Evolutionary conservation across 2,113 vertebrate species (phyloP), one percentile per base, ranked within the genome.

Genomic region (Engraulis encrasicolus): DNA sequence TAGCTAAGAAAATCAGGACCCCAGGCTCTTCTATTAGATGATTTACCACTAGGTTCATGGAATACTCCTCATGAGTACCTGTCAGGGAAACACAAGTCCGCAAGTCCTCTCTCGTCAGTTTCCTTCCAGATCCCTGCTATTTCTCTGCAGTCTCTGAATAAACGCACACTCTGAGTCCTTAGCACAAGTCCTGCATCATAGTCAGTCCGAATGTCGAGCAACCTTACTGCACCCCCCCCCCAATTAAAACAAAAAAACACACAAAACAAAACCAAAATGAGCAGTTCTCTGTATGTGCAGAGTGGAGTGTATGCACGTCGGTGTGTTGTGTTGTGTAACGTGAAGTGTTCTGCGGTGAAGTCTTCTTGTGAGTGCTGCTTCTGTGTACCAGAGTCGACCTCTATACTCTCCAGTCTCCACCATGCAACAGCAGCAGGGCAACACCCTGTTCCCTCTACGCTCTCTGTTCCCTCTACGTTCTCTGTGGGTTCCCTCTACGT

Each of bases 31-130:
- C n/a, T n/a, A n/a, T n/a, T n/a, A n/a, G n/a, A n/a, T n/a, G n/a
- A n/a, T n/a, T n/a, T n/a, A n/a, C n/a, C n/a, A n/a, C n/a, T n/a
- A n/a, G n/a, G n/a, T n/a, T n/a, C n/a, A n/a, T n/a, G n/a, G n/a
- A n/a, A n/a, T n/a, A n/a, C n/a, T n/a, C n/a, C n/a, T n/a, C 48
- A 48, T 58, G 40, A 23, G 18, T 58, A 20, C 23, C 11, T 9
- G 5, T 31, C 23, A 66, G 61, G 40, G 40, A 45, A n/a, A 45
- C 40, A 45, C 40, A 31, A 31, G 61, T 2, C 11, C 61, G 11
- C 27, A 31, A 2, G 27, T 45, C 58, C n/a, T 78, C 40, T n/a
- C 37, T 6, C 66, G 80, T 81, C 50, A 80, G 36, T 81, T 66
- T n/a, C 31, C n/a, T 31, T 31, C 23, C 14, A 14, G 7, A 31